Evolutionary conservation across 2,113 vertebrate genomes (phyloP).

Genomic region (Nesospiza acunhae): DNA sequence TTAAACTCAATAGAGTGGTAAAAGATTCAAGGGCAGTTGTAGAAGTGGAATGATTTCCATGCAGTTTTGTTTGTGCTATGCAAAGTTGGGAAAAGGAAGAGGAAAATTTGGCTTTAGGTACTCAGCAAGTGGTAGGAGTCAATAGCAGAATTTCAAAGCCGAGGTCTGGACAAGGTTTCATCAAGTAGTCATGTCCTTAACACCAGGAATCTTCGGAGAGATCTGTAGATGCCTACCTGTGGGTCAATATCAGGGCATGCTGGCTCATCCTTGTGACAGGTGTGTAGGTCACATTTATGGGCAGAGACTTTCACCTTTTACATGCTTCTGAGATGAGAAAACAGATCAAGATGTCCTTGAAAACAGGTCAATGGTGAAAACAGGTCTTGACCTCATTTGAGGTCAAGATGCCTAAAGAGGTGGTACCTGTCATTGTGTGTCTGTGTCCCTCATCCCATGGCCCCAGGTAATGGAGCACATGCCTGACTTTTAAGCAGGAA

Average conservation of each 20-base stretch:
- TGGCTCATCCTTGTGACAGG: neutral
- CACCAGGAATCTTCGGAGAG: neutral
- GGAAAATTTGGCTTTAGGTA: neutral
- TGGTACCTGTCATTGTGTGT: neutral
- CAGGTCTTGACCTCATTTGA: neutral
- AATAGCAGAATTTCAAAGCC: neutral
- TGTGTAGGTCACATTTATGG: accelerated
- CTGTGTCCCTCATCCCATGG: neutral
- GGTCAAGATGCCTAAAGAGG: neutral
- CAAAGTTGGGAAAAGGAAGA: neutral
- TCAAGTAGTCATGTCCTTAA: neutral
- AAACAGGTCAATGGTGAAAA: too few relatives aligned
- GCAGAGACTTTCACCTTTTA: neutral
- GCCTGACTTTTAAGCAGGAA: neutral
- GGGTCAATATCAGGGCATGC: neutral
- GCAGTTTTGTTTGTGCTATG: neutral
- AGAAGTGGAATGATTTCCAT: neutral
- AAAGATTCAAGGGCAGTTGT: neutral
- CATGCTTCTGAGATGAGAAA: neutral
- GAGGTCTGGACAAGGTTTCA: neutral
- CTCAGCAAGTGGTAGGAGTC: neutral
- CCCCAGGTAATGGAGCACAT: neutral
- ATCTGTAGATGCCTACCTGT: neutral
- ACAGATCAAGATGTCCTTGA: accelerated
- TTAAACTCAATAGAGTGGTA: neutral